Base-by-base conservation (phyloP, 2,888 invertebrate genomes). In the Atrina japonica region DNA sequence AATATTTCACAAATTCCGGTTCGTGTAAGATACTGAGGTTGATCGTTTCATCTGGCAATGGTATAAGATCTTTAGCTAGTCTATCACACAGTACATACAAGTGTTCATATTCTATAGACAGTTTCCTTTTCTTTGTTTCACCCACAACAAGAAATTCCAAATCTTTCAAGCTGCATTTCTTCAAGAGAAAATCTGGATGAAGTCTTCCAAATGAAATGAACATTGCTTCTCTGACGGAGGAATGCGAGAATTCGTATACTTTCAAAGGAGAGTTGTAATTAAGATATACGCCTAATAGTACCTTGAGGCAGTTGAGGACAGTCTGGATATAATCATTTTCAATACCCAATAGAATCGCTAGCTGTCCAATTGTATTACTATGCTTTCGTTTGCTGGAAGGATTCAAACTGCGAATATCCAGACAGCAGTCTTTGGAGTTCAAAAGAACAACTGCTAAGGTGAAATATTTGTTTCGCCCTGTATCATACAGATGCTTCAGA, bases 171-270 rank as follows among this genome's bases (percentile, higher is more conserved):
- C 30, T 23, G 35, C 61, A 61, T 3, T 14, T 16, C 11, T 30
- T 1, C 2, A 61, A 14, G 11, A 61, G 30, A 29, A 61, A 47
- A 5, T 61, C 49, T 14, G 49, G 35, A 14, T 21, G 47, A 11
- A 21, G 47, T 49, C 25, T 49, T 21, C 61, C 41, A 7, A 49
- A 27, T n/a, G 49, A 27, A n/a, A 35, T 35, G 29, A 61, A 61
- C 25, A 50, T 35, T 3, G 61, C 49, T 14, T 61, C 35, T 35
- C 49, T 9, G 2, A 61, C 21, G 3, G 61, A 61, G 14, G 30
- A 18, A 30, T 61, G 61, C 16, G 43, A 25, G 21, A 61, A 61
- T 49, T 61, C 61, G 27, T 49, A 61, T 9, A 23, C 25, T 18
- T 47, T 49, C 0, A 49, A 35, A 14, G 61, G 35, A n/a, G 2